Evolutionary conservation across 1,140 invertebrate species (phyloP).

Genomic region (Homalodisca vitripennis): DNA sequence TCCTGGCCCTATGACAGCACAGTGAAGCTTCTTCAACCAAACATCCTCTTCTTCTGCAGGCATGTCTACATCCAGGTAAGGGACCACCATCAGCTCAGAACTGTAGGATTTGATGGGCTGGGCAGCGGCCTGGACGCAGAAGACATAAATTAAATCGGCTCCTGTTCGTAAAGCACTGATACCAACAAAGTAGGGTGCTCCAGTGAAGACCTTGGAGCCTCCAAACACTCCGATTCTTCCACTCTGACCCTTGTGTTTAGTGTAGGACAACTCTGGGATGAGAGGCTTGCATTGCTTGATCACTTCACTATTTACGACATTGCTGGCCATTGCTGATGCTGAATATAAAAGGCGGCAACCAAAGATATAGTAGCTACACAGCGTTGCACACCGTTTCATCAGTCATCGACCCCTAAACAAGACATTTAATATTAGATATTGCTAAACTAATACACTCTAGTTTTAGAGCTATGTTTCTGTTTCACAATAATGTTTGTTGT

Average conservation of each 20-base stretch:
- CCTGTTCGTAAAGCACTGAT: slow-evolving; percentile 80
- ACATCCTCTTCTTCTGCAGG: slow-evolving; percentile 65
- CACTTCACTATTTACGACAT: slow-evolving; percentile 8
- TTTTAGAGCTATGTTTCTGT: too few species aligned
- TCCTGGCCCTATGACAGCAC: slow-evolving; percentile 89
- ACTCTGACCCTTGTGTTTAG: slow-evolving; percentile 39
- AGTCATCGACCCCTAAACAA: too few species aligned
- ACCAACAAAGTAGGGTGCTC: slow-evolving; percentile 93
- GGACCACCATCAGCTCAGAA: slow-evolving; percentile 97
- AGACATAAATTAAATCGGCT: slow-evolving; percentile 89
- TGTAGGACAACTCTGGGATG: slow-evolving; percentile 31
- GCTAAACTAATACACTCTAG: too few species aligned
- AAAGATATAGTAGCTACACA: too few species aligned
- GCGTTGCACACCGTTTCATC: too few species aligned
- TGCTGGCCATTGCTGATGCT: background rate
- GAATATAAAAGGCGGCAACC: too few species aligned
- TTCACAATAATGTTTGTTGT: too few species aligned
- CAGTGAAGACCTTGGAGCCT: slow-evolving; percentile 92
- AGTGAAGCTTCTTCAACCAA: slow-evolving; percentile 83
- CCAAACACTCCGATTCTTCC: slow-evolving; percentile 60
- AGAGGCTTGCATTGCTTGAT: slow-evolving; percentile 2
- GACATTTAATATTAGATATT: too few species aligned
- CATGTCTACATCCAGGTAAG: slow-evolving; percentile 68
- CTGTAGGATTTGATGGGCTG: slow-evolving; percentile 92
- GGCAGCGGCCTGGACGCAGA: slow-evolving; percentile 81